Percentiles rank a stretch among this genome's conserved stretches.
Evolutionary conservation across 1,140 invertebrate species (phyloP).

Genomic region (Formica exsecta): DNA sequence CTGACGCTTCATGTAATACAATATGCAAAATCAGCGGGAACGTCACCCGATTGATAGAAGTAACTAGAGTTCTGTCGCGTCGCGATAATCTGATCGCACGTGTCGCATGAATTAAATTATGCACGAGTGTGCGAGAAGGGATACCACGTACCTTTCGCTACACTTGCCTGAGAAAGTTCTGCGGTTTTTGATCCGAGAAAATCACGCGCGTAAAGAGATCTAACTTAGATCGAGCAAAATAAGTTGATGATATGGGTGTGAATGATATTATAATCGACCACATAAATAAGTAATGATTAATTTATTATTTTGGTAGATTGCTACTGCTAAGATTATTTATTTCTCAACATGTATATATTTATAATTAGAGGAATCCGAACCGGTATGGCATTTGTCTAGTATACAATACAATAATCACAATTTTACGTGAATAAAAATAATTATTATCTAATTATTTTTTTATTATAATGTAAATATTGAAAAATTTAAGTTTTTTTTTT

Average conservation of each 20-base stretch:
- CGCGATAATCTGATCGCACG: constrained; percentile 71
- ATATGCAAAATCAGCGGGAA: constrained; percentile 70
- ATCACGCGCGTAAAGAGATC: not conserved
- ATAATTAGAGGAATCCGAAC: not conserved
- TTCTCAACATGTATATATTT: not conserved
- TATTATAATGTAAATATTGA: not conserved
- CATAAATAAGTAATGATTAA: constrained; percentile 8
- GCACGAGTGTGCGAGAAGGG: constrained; percentile 29
- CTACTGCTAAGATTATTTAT: constrained; percentile 16
- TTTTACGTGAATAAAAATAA: too few species aligned
- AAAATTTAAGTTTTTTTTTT: not conserved
- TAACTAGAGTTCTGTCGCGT: constrained; percentile 56
- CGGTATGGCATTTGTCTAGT: too few species aligned
- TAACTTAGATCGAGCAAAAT: not conserved
- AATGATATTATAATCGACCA: not conserved
- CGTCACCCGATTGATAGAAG: constrained; percentile 57
- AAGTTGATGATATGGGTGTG: not conserved
- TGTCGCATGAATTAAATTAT: constrained; percentile 69
- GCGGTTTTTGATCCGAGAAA: not conserved
- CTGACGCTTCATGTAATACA: constrained; percentile 59
- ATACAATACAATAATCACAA: too few species aligned
- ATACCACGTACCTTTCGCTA: not conserved
- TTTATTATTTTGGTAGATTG: constrained; percentile 1
- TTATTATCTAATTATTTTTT: not conserved
- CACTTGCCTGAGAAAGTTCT: not conserved